phyloP scores from a whole-genome alignment of 2,888 invertebrate genomes.

The Eupithecia abbreviata region DNA sequence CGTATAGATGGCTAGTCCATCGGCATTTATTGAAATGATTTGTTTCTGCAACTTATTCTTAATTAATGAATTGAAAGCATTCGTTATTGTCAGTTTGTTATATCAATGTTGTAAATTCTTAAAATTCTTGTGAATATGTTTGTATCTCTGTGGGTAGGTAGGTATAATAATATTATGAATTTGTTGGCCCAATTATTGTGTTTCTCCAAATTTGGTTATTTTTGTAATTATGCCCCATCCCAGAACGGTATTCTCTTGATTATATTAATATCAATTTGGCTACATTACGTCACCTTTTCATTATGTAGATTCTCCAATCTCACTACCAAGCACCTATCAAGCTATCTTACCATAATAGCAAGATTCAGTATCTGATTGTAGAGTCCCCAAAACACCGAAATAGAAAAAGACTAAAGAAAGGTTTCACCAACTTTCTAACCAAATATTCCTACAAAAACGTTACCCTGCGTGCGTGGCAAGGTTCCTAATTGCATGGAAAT shows the following conservation, averaged over 20 bases:
- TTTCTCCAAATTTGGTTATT: background rate
- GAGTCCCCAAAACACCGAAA: background rate
- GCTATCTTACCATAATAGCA: background rate
- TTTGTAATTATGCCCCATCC: background rate
- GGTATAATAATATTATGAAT: background rate
- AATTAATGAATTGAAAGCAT: no score
- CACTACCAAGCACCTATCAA: background rate
- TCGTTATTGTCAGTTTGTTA: background rate
- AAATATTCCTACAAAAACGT: conserved; percentile 2
- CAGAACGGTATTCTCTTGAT: background rate
- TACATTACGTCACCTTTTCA: background rate
- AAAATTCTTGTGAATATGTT: background rate
- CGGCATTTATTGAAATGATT: background rate
- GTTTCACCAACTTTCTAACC: conserved; percentile 5
- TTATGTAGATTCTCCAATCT: background rate
- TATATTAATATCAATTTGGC: background rate
- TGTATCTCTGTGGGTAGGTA: background rate
- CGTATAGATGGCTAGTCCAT: background rate
- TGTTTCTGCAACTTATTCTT: background rate
- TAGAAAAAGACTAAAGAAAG: background rate
- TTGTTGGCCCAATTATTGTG: background rate
- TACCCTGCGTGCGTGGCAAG: conserved; percentile 6
- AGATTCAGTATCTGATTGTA: background rate
- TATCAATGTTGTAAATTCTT: background rate
- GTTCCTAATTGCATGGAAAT: conserved; percentile 4